Base-by-base conservation (phyloP, 1,140 invertebrate genomes). In the Neomicropteryx cornuta region DNA sequence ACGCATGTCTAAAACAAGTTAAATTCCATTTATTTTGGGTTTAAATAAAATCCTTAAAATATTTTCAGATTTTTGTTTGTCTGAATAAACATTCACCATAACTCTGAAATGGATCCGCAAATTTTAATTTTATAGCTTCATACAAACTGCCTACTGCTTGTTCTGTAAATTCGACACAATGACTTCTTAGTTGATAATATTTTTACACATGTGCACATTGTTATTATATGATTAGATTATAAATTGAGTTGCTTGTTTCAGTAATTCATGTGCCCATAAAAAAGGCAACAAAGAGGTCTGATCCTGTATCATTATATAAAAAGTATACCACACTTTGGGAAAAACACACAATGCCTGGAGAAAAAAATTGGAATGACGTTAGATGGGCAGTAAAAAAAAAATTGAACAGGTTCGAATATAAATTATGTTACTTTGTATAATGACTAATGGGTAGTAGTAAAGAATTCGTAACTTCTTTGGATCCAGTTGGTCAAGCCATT, bases 281-380 rank as follows among this genome's bases (percentile, higher is more conserved):
- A 29, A 53, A 45, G 24, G 36, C 44, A n/a, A 56, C 50, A 30
- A 68, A 58, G 47, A 76, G 73, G 65, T 70, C 62, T 46, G 81
- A 85, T 56, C 81, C 83, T 30, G 82, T 86, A 2, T 62, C 73
- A 8, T 56, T 84, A 6, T 87, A 84, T 53, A 80, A 85, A 33
- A 75, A 81, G 42, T 87, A 85, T 51, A 72, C 79, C 50, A 63
- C 72, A 27, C 62, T 77, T 45, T 87, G 83, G 83, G 71, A 73
- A n/a, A 73, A 77, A 48, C 72, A 80, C 30, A 76, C 75, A 48
- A 48, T 84, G 21, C 82, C 81, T 3, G 81, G 81, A 17, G 77
- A 81, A 58, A 72, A 75, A 43, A 60, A 67, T 27, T 63, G 66
- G 60, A 50, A 65, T 1, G 70, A 75, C 32, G 44, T 82, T 10